A percentile compares a stretch with the other conserved stretches of the same genome.
These are phyloP conservation scores for Argyra leucocephala DNA, from an alignment of 2,888 invertebrate genomes.

Conservation along the genomic window DNA sequence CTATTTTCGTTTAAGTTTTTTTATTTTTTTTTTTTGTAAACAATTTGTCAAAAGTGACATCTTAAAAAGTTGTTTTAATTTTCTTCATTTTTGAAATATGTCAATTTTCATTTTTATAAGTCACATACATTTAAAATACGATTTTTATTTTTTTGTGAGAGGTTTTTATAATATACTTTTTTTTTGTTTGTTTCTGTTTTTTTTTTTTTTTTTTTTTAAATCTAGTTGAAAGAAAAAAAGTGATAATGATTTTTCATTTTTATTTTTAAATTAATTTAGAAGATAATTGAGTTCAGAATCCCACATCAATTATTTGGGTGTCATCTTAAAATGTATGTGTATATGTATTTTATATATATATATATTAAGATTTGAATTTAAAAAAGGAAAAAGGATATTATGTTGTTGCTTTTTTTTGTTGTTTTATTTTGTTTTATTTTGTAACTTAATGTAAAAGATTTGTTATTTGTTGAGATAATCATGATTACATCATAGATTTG, in stretches of 20 bases:
- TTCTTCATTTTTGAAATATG: not conserved
- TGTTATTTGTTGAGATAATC: no score
- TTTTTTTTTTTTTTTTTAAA: no score
- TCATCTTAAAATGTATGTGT: no score
- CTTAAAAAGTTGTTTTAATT: not conserved
- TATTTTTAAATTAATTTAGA: not conserved
- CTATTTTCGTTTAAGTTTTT: not conserved
- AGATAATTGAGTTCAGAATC: not conserved
- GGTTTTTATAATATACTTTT: no score
- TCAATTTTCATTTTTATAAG: not conserved
- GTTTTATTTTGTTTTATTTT: no score
- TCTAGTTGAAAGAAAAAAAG: not conserved
- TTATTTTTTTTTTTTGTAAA: not conserved
- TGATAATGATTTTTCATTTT: not conserved
- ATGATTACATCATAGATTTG: no score
- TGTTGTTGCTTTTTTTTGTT: no score
- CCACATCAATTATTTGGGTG: not conserved
- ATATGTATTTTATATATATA: no score
- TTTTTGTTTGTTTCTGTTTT: not conserved
- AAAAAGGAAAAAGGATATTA: no score
- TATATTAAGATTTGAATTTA: no score
- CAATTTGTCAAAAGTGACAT: constrained; percentile 2
- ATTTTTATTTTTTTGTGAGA: not conserved
- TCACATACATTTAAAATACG: no score
- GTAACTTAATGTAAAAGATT: no score